These are phyloP conservation scores for Drosophila atripex DNA, from an alignment of 2,888 invertebrate genomes.

Conservation along the genomic window DNA sequence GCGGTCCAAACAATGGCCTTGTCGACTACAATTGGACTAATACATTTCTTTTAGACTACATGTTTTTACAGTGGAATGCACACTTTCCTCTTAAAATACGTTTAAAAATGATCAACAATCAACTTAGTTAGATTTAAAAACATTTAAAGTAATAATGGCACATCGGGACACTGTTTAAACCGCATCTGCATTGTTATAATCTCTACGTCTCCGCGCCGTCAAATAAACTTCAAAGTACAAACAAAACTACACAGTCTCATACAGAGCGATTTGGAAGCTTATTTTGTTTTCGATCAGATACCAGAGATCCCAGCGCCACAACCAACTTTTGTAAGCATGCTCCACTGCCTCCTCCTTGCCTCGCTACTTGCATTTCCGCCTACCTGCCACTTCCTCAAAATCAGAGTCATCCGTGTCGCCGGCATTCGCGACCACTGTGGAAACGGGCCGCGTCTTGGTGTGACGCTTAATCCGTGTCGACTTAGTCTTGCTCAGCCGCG, in stretches of 20 bases:
- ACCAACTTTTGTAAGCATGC: conserved; percentile 53
- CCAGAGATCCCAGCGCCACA: conserved; percentile 67
- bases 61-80: background rate
- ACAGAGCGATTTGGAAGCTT: conserved; percentile 76
- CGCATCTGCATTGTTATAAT: conserved; percentile 19
- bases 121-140: too few relatives aligned
- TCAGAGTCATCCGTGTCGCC: conserved; percentile 85
- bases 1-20: conserved; percentile 16
- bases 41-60: background rate
- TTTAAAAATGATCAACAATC: background rate
- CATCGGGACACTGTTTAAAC: conserved; percentile 2
- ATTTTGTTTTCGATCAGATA: conserved; percentile 55
- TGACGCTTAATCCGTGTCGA: conserved; percentile 80
- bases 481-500: conserved; percentile 77
- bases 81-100: background rate
- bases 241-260: conserved; percentile 75
- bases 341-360: conserved; percentile 23
- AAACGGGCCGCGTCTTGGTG: conserved; percentile 79
- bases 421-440: conserved; percentile 82
- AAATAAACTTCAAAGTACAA: conserved; percentile 45
- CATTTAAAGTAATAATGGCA: too few relatives aligned
- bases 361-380: conserved; percentile 82
- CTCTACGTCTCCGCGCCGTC: conserved; percentile 33
- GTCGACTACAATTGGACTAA: background rate
- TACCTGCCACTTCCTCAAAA: conserved; percentile 90